Evolutionary conservation across 2,888 invertebrate genomes (phyloP).

Genomic region (Cosmia trapezina): DNA sequence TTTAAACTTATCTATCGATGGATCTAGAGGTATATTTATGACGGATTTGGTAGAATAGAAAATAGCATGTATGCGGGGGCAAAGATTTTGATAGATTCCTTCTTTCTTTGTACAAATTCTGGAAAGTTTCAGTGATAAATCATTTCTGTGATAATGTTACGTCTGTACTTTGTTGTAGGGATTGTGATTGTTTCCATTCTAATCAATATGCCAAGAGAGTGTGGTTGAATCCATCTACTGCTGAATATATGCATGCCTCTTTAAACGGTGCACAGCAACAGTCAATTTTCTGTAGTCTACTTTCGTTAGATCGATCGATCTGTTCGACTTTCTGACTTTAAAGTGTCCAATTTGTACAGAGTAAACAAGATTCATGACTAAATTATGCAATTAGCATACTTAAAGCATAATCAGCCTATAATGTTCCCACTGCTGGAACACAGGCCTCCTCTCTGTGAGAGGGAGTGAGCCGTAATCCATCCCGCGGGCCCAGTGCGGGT

Average conservation of each 20-base stretch:
- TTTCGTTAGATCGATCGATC: no score
- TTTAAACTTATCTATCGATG: slow-evolving; percentile 60
- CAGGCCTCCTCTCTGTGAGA: neutral
- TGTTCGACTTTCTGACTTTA: no score
- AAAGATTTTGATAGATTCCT: slow-evolving; percentile 44
- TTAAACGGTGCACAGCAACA: no score
- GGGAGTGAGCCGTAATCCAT: neutral
- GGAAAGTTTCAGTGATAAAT: slow-evolving; percentile 45
- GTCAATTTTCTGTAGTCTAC: neutral
- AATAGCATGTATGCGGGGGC: slow-evolving; percentile 36
- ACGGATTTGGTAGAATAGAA: slow-evolving; percentile 48
- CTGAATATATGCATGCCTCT: neutral
- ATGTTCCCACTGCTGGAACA: no score
- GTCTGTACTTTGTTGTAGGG: neutral
- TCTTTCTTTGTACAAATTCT: slow-evolving; percentile 26
- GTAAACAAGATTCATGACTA: no score
- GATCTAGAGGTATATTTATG: slow-evolving; percentile 45
- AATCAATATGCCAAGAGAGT: neutral
- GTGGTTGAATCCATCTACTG: neutral
- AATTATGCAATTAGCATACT: no score
- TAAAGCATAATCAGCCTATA: no score
- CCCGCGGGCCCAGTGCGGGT: neutral
- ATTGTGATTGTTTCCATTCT: neutral
- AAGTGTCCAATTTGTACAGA: no score
- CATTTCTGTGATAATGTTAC: neutral